Evolutionary conservation across 2,888 invertebrate species (phyloP), one percentile per base, ranked within the genome.

Genomic region (Linnaemya tessellans): DNA sequence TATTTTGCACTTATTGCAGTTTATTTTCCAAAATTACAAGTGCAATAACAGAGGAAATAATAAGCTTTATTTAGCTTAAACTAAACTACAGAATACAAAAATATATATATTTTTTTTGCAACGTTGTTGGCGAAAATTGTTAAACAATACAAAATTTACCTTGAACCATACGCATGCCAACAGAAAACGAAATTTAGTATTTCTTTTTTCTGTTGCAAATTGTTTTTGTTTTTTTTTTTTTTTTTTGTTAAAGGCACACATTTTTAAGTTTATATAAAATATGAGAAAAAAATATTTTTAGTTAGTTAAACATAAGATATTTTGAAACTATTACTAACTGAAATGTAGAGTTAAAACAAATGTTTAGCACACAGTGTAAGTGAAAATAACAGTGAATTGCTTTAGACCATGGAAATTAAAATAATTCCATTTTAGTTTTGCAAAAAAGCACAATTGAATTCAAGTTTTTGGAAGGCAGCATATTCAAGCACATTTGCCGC

Each of bases 1-100:
- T 30, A 58, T 25, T 62, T 38, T 54, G 46, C 30, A 58, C n/a
- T 54, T 7, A 15, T 49, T 13, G 22, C 18, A 22, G 15, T 38
- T 7, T 8, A 9, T 77, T 46, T 41, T 20, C 22, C 38, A 30
- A 41, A 58, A 54, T 58, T 70, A 22, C 25, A 5, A 74, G 13
- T 20, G 68, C 58, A 80, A 41, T 10, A 71, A n/a, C 11, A 65
- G 10, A 70, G 80, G 54, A 75, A 70, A 70, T 84, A 80, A 84
- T 84, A 80, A 84, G 77, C 67, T 78, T 67, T 73, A 56, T 60
- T 77, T 68, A 43, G 62, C 41, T 78, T 41, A 15, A 68, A 51
- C 15, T 4, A 43, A 84, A 67, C 35, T 2, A 43, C 13, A 30
- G 30, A 43, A 38, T 51, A 46, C 62, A 62, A 41, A 18, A 18